A percentile compares a stretch with the other conserved stretches of the same genome.
These are phyloP conservation scores for Puffinus mauretanicus DNA, from an alignment of 2,113 vertebrate species.

Conservation along the genomic window DNA sequence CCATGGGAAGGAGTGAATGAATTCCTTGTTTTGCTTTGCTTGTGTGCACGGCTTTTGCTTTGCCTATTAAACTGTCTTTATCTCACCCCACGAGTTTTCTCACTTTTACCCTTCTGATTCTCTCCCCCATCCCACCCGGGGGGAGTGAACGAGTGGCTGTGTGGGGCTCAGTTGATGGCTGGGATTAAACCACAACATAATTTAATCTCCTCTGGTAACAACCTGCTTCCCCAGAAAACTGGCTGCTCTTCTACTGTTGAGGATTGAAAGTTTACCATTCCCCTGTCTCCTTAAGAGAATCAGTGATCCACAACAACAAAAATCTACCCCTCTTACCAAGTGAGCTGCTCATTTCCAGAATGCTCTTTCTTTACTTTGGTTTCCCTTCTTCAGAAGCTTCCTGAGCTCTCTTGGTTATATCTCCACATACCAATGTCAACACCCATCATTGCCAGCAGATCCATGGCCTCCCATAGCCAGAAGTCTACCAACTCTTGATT, in stretches of 20 bases:
- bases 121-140: too few species aligned
- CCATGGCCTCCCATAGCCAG: neutral
- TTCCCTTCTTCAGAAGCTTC: neutral
- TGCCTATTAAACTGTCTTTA: too few species aligned
- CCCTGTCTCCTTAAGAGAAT: neutral
- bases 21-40: too few species aligned
- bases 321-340: neutral
- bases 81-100: too few species aligned
- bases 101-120: too few species aligned
- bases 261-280: neutral
- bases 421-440: neutral
- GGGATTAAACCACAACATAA: too few species aligned
- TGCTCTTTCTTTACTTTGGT: neutral
- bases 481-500: neutral
- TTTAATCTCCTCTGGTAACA: neutral
- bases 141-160: too few species aligned
- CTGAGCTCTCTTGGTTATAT: neutral
- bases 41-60: too few species aligned
- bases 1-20: too few species aligned
- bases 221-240: neutral
- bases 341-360: neutral
- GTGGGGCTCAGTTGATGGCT: too few species aligned
- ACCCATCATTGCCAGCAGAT: neutral
- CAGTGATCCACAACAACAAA: neutral
- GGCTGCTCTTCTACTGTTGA: neutral